Evolutionary conservation across 2,113 vertebrate species (phyloP), one percentile per base, ranked within the genome.

Genomic region (Chloropsis hardwickii): DNA sequence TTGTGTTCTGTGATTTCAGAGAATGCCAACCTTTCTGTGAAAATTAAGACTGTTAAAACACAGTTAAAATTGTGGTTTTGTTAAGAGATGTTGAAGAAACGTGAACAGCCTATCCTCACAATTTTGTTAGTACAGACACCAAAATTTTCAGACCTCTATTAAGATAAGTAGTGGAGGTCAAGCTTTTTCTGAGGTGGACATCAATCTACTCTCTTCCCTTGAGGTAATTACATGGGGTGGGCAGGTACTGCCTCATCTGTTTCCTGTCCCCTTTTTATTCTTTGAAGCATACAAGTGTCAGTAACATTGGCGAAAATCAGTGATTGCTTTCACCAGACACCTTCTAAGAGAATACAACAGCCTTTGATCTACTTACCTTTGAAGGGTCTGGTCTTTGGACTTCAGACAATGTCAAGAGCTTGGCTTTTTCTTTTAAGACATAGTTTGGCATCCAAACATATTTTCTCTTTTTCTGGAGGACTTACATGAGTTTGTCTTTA

Each of bases 321-420:
- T 74, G 77, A 89, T 90, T 81, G 65, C 64, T 64, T 95, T 86
- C 64, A 77, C 51, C 0, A 6, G 83, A 79, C 86, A 47, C 47
- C 74, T 85, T 95, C 92, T 84, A 93, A 95, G 73, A 79, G 89
- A 94, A 91, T 92, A 91, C 25, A 84, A 89, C 84, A 94, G 71
- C 69, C 83, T 94, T 94, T 87, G 91, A 95, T 94, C 70, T 92
- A 39, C 62, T 89, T 87, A 57, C 48, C 66, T 92, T 93, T 94
- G 74, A 96, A 96, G 91, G 87, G 61, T 94, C 23, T 85, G 89
- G 74, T 95, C 78, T 67, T 86, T 90, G 62, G 71, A 87, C 62
- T 91, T 51, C 82, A 82, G 87, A 84, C 61, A 79, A 83, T 78
- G 65, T 91, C 60, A 92, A 27, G 85, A 88, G 74, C 60, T 45